Conservation (phyloP, 2,113 vertebrate species). For the Hirundichthys speculiger region DNA sequence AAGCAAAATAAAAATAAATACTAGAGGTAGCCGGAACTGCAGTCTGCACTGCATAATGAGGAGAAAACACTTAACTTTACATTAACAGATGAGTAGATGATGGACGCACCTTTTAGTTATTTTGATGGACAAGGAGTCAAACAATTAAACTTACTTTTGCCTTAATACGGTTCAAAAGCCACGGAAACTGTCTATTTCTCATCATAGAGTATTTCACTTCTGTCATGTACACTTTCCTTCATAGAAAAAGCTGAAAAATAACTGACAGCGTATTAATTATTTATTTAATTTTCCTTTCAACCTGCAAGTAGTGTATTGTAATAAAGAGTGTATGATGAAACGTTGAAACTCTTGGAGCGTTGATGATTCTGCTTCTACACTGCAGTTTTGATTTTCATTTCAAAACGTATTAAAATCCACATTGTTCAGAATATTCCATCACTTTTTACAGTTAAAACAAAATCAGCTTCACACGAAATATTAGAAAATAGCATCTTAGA, state of each 20-base stretch:
- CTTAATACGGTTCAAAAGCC: conserved; percentile 72
- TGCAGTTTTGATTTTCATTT: conserved; percentile 57
- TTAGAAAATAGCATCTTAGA: not conserved
- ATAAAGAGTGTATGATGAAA: conserved; percentile 66
- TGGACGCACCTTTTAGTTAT: conserved; percentile 1
- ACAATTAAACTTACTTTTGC: conserved; percentile 66
- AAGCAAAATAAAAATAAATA: no score
- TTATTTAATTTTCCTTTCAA: conserved; percentile 57
- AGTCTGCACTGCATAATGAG: conserved; percentile 53
- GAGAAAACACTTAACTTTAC: conserved; percentile 22
- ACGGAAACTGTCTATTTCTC: conserved; percentile 63
- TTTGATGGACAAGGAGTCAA: conserved; percentile 35
- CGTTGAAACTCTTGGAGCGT: conserved; percentile 50
- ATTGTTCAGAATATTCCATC: conserved; percentile 27
- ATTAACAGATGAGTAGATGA: conserved; percentile 18
- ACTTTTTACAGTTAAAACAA: conserved; percentile 16
- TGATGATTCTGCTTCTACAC: conserved; percentile 45
- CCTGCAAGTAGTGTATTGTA: conserved; percentile 72
- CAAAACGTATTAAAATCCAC: conserved; percentile 36
- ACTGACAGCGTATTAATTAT: conserved; percentile 44
- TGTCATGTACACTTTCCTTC: conserved; percentile 44
- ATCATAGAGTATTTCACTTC: conserved; percentile 33
- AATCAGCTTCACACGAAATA: conserved; percentile 17
- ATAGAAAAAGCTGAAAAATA: conserved; percentile 27
- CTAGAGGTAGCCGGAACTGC: conserved; percentile 54